Evolutionary conservation across 2,113 vertebrate species (phyloP).

Genomic region (Thamnophis sirtalis): DNA sequence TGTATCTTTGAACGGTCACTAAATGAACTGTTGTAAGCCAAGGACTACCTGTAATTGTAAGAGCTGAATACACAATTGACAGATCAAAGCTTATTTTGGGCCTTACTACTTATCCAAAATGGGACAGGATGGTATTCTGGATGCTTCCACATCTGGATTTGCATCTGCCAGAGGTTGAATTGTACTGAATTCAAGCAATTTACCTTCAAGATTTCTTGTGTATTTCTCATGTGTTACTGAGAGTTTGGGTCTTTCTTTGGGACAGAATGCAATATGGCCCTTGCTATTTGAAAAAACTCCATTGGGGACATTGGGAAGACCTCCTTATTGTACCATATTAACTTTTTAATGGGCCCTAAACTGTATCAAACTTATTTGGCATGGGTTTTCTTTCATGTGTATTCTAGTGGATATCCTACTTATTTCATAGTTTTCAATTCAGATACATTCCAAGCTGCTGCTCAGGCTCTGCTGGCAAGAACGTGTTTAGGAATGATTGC

Average conservation of each 20-base stretch:
- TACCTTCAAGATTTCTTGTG: not conserved
- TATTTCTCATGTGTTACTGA: not conserved
- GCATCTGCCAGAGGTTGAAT: not conserved
- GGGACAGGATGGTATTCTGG: not conserved
- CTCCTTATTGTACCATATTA: not conserved
- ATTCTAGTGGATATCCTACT: not conserved
- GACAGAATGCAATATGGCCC: not conserved
- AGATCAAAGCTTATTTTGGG: not conserved
- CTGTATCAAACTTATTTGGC: not conserved
- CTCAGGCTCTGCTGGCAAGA: not conserved
- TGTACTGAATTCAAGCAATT: not conserved
- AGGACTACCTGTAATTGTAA: not conserved
- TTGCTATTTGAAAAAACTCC: not conserved
- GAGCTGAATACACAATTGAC: not conserved
- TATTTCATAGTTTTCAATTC: not conserved
- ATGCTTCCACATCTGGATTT: not conserved
- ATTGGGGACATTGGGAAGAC: not conserved
- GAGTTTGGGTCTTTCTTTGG: not conserved
- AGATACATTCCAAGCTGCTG: not conserved
- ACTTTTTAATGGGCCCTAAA: not conserved
- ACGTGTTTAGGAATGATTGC: not conserved
- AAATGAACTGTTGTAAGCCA: not conserved
- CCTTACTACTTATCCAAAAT: not conserved
- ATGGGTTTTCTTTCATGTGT: not conserved
- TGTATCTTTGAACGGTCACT: not conserved